Percentiles rank a stretch among this genome's conserved stretches.
These are phyloP conservation scores for Alectoris magna DNA, from an alignment of 2,797 vertebrate genomes.

Conservation along the genomic window DNA sequence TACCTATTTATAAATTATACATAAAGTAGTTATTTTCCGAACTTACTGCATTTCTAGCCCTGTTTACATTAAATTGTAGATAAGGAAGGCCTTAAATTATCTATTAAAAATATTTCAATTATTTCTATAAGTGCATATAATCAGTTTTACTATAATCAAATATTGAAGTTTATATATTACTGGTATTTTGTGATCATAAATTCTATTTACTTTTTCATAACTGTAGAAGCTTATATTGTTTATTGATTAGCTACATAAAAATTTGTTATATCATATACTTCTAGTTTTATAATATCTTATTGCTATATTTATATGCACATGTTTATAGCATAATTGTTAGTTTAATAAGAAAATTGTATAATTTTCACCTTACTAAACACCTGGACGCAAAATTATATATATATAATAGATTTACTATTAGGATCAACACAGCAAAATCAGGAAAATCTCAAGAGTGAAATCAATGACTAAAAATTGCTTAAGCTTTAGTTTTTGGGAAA, in stretches of 20 bases:
- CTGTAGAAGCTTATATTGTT: background rate
- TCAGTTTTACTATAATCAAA: background rate
- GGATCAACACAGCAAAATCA: background rate
- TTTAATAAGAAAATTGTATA: background rate
- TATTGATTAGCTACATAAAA: background rate
- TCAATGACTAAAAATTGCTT: background rate
- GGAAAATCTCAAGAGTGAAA: background rate
- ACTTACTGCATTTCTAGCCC: background rate
- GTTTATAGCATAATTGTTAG: background rate
- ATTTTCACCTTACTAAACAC: background rate
- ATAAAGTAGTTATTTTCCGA: background rate
- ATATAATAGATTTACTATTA: background rate
- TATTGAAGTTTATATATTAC: background rate
- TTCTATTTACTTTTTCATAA: background rate
- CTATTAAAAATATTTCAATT: background rate
- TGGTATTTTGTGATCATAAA: background rate
- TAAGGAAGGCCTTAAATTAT: background rate
- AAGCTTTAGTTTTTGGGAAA: background rate
- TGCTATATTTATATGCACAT: background rate
- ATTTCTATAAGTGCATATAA: background rate
- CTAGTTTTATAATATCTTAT: background rate
- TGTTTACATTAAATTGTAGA: background rate
- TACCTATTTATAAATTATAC: background rate
- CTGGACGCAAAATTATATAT: background rate
- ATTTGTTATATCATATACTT: background rate